Conservation (phyloP, 1,140 invertebrate species). For the Geopemphigus sp. region DNA sequence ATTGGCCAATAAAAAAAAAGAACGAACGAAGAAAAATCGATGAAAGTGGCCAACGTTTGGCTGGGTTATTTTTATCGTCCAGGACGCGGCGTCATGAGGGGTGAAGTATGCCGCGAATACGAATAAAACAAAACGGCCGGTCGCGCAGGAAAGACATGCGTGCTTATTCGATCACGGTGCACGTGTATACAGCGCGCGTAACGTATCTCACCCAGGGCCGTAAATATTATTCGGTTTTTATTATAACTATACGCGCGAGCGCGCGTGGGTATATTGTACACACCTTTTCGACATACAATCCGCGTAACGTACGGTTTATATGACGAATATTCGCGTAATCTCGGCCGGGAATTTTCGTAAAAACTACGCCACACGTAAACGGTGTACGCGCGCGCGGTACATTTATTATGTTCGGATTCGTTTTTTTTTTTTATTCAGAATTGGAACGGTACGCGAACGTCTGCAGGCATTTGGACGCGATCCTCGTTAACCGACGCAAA, state of each 20-base stretch:
- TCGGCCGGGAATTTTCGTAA: slow-evolving; percentile 1
- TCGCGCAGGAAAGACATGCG: not conserved
- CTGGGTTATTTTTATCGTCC: slow-evolving; percentile 13
- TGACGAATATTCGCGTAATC: not conserved
- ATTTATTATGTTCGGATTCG: no score
- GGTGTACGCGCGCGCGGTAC: no score
- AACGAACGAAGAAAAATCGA: not conserved
- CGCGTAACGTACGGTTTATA: no score
- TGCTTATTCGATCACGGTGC: no score
- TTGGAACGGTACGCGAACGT: not conserved
- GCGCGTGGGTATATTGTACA: not conserved
- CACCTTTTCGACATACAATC: no score
- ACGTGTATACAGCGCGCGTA: no score
- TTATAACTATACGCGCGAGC: not conserved
- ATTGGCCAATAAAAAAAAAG: not conserved
- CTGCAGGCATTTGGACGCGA: not conserved
- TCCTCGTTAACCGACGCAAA: not conserved
- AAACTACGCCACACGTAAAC: not conserved
- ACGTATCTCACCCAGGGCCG: not conserved
- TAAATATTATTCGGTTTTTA: not conserved
- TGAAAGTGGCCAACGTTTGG: not conserved
- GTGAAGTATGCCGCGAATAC: not conserved
- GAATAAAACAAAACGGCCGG: not conserved
- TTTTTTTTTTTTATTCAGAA: no score
- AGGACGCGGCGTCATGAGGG: not conserved